phyloP scores from a whole-genome alignment of 1,140 invertebrate species.

The Solenopsis invicta region DNA sequence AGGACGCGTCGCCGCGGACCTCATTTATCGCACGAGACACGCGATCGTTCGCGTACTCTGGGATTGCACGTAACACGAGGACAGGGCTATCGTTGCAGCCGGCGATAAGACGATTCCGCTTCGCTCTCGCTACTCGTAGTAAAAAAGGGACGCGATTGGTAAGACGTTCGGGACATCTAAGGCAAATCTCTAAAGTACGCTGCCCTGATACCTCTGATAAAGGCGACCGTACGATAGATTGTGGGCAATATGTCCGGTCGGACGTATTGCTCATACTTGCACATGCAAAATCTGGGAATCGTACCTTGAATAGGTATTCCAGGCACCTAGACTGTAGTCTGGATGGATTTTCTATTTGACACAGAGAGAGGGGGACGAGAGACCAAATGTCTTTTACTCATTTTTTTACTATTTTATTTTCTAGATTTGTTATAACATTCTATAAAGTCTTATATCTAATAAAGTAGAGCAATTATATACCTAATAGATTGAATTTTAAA shows the following conservation, averaged over 20 bases:
- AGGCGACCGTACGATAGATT: constrained; percentile 61
- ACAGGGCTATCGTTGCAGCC: constrained; percentile 38
- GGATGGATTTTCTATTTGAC: not conserved
- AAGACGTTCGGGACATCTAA: constrained; percentile 14
- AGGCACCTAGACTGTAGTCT: too few species aligned
- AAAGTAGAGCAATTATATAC: not conserved
- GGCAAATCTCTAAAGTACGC: constrained; percentile 32
- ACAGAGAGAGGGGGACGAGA: not conserved
- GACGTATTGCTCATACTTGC: constrained; percentile 68
- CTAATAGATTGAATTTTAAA: not conserved
- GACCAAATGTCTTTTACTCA: not conserved
- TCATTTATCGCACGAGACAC: constrained; percentile 40
- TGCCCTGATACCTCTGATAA: constrained; percentile 60
- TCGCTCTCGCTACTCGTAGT: not conserved
- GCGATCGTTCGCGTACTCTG: constrained; percentile 29
- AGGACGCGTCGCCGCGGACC: constrained; percentile 31
- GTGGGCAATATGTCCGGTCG: constrained; percentile 46
- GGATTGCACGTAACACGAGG: constrained; percentile 34
- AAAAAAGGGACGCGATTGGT: constrained; percentile 22
- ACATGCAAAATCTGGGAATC: constrained; percentile 39
- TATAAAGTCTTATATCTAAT: not conserved
- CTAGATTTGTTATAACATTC: not conserved
- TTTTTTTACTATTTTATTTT: not conserved
- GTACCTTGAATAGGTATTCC: not conserved
- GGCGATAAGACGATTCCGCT: constrained; percentile 32